Evolutionary conservation across 2,797 vertebrate species (phyloP).

Genomic region (Linurgus olivaceus): DNA sequence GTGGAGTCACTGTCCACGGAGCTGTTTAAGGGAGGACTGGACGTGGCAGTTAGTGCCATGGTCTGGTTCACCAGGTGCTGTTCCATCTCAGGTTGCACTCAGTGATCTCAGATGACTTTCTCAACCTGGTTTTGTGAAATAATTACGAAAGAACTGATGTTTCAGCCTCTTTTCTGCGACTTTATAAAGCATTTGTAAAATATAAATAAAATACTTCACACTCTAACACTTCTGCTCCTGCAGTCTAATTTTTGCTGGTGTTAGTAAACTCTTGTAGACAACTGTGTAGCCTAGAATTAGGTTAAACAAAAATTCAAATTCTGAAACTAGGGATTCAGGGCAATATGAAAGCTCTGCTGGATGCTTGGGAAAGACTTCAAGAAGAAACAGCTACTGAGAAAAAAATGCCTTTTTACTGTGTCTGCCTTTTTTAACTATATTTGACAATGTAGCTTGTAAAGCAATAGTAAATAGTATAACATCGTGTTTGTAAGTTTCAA

Average conservation of each 20-base stretch:
- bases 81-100: neutral
- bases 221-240: neutral
- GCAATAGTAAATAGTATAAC: neutral
- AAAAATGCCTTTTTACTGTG: neutral
- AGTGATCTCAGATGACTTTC: neutral
- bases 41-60: rapidly evolving
- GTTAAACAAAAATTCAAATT: neutral
- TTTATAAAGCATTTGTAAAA: neutral
- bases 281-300: neutral
- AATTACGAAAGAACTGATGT: neutral
- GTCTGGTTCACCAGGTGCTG: too few species aligned
- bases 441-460: neutral
- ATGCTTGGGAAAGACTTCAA: neutral
- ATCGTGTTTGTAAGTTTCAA: neutral
- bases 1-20: neutral
- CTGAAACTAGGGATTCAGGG: neutral
- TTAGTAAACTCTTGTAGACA: neutral
- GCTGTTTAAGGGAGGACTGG: too few species aligned
- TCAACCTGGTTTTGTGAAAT: neutral
- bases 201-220: neutral
- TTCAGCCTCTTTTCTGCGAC: rapidly evolving
- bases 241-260: neutral
- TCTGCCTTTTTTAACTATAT: neutral
- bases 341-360: neutral
- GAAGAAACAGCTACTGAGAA: neutral